These are phyloP conservation scores for Aythya baeri DNA, from an alignment of 2,113 vertebrate genomes.

Conservation along the genomic window DNA sequence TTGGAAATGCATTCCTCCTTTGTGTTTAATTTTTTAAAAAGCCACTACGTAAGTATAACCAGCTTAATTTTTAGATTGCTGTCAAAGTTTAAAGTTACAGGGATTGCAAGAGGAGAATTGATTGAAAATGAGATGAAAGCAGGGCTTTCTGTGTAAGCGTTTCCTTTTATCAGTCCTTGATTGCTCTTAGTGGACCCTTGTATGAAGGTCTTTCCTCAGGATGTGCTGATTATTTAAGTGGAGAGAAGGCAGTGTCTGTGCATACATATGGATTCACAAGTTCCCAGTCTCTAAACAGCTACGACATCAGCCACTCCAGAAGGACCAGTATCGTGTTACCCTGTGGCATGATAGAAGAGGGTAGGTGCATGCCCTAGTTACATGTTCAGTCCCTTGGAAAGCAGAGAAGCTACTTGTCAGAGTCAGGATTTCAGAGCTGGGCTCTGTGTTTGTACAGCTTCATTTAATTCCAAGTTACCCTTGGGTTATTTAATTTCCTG, in stretches of 20 bases:
- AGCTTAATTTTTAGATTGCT: not conserved
- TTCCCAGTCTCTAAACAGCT: not conserved
- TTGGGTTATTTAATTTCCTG: constrained; percentile 69
- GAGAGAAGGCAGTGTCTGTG: not conserved
- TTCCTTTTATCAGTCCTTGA: not conserved
- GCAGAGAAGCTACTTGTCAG: constrained; percentile 15
- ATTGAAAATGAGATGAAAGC: not conserved
- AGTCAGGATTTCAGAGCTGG: constrained; percentile 37
- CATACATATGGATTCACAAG: not conserved
- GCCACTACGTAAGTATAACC: not conserved
- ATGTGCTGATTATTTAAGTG: not conserved
- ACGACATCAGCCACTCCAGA: not conserved
- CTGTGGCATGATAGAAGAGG: not conserved
- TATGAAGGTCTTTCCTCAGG: not conserved
- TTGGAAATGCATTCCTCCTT: not conserved
- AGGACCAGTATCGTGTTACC: not conserved
- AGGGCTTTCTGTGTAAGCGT: not conserved
- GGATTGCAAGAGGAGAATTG: not conserved
- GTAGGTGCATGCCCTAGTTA: not conserved
- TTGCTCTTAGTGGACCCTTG: not conserved
- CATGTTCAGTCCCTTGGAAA: not conserved
- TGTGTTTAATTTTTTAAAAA: not conserved
- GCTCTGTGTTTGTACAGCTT: constrained; percentile 60
- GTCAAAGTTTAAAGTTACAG: not conserved
- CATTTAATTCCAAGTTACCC: constrained; percentile 58